A percentile compares a stretch with the other conserved stretches of the same genome.
Conservation (phyloP, 2,888 invertebrate species). For the Melanotus villosus region DNA sequence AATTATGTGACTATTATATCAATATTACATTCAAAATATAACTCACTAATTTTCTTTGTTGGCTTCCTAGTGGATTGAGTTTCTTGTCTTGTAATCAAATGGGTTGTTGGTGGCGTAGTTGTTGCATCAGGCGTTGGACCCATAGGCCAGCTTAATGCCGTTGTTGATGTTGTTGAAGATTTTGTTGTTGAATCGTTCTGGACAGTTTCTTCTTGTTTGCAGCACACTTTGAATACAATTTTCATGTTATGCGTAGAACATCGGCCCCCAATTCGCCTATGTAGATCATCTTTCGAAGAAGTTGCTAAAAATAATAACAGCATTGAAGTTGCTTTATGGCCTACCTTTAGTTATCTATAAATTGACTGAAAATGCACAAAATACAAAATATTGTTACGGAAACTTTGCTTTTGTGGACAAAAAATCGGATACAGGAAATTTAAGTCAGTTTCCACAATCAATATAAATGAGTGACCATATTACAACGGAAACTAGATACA, state of each 20-base stretch:
- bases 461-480: too few species aligned
- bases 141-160: slow-evolving; percentile 67
- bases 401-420: too few species aligned
- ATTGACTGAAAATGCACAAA: too few species aligned
- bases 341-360: too few species aligned
- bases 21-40: too few species aligned
- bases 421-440: too few species aligned
- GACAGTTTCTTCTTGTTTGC: slow-evolving; percentile 80
- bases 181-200: slow-evolving; percentile 62
- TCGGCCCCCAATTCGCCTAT: slow-evolving; percentile 90
- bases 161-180: slow-evolving; percentile 63
- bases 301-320: slow-evolving; percentile 80
- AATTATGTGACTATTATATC: too few species aligned
- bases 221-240: slow-evolving; percentile 94
- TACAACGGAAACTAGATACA: too few species aligned
- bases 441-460: too few species aligned
- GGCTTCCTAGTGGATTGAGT: slow-evolving; percentile 69
- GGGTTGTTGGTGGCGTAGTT: slow-evolving; percentile 71
- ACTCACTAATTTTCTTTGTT: slow-evolving; percentile 76
- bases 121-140: slow-evolving; percentile 72
- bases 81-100: slow-evolving; percentile 67
- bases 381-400: too few species aligned
- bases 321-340: too few species aligned
- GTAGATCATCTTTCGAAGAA: slow-evolving; percentile 89
- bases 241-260: slow-evolving; percentile 94